Percentiles rank a stretch among this genome's conserved stretches.
phyloP scores from a whole-genome alignment of 2,113 vertebrate genomes.

The Stictonetta naevosa region DNA sequence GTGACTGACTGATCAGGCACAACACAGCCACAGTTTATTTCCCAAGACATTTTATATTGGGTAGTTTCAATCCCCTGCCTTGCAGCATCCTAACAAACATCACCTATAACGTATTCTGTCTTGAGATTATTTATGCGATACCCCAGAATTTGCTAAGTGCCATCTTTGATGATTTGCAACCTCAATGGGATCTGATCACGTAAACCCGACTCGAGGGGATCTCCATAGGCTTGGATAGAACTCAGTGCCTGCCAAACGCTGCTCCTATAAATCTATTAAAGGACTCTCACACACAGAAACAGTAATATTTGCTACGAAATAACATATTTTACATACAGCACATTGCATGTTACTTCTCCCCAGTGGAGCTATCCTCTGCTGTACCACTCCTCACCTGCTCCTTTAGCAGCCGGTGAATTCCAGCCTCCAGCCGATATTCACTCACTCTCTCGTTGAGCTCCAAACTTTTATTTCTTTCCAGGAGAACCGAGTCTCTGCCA shows the following conservation, averaged over 20 bases:
- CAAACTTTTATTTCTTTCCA: not conserved
- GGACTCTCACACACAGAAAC: not conserved
- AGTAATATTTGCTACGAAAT: not conserved
- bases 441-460: not conserved
- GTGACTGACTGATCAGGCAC: not conserved
- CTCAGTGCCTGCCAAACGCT: not conserved
- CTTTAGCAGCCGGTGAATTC: not conserved
- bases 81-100: not conserved
- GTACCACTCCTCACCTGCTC: not conserved
- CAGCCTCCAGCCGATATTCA: rapidly evolving
- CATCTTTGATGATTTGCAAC: not conserved
- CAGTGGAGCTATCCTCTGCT: not conserved
- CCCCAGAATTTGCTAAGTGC: not conserved
- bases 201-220: rapidly evolving
- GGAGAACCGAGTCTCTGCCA: not conserved
- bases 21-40: not conserved
- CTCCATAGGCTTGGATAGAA: not conserved
- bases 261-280: not conserved
- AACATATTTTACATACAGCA: not conserved
- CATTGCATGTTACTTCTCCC: not conserved
- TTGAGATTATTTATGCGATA: not conserved
- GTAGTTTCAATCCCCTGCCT: not conserved
- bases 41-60: not conserved
- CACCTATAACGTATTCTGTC: not conserved
- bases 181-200: rapidly evolving